Evolutionary conservation across 2,888 invertebrate genomes (phyloP).

Genomic region (Carabus problematicus): DNA sequence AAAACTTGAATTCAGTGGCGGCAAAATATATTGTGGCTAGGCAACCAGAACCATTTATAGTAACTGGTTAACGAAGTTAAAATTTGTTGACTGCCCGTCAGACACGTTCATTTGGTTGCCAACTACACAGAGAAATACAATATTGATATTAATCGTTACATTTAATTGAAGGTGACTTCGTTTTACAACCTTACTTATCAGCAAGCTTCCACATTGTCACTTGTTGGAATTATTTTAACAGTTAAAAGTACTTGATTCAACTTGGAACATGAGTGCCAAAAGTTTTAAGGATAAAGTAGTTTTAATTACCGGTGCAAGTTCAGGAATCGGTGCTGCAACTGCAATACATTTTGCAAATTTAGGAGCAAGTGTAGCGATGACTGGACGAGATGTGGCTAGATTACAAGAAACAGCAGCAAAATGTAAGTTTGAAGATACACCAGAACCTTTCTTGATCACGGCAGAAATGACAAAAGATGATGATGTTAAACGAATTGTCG

Average conservation of each 20-base stretch:
- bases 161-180: no score
- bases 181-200: no score
- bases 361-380: conserved; percentile 77
- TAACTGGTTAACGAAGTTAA: no score
- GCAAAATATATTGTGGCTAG: conserved; percentile 59
- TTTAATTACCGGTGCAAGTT: conserved; percentile 81
- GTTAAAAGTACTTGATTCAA: neutral
- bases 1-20: conserved; percentile 70
- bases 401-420: conserved; percentile 67
- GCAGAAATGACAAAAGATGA: conserved; percentile 78
- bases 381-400: conserved; percentile 74
- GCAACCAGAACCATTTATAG: conserved; percentile 62
- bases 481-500: conserved; percentile 75
- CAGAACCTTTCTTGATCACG: conserved; percentile 66
- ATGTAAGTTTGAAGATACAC: conserved; percentile 60
- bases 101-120: no score
- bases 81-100: no score
- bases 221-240: neutral
- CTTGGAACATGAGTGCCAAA: neutral
- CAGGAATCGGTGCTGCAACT: conserved; percentile 85
- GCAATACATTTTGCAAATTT: conserved; percentile 77
- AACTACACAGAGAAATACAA: no score
- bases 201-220: no score
- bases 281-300: conserved; percentile 75
- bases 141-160: no score